A percentile compares a stretch with the other conserved stretches of the same genome.
phyloP scores from a whole-genome alignment of 2,888 invertebrate genomes.

The Drosophila tripunctata region DNA sequence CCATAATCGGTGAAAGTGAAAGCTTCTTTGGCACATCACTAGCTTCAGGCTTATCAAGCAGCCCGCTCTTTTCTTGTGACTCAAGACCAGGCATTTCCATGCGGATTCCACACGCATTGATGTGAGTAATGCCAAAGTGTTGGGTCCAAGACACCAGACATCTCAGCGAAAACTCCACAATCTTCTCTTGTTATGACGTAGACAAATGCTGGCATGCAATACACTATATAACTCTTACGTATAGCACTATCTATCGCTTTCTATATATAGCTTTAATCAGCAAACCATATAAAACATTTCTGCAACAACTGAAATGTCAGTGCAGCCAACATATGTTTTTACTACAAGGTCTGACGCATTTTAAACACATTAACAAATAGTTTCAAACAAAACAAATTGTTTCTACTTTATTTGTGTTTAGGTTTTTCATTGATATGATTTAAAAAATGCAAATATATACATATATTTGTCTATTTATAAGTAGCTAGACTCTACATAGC shows the following conservation, averaged over 20 bases:
- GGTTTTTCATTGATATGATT: background rate
- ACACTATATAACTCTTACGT: background rate
- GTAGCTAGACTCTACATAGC: too few species aligned
- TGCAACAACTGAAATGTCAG: background rate
- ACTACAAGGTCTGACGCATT: background rate
- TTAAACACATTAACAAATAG: background rate
- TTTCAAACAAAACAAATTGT: background rate
- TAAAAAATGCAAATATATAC: too few species aligned
- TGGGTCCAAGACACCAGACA: slow-evolving; percentile 12
- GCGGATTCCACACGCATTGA: background rate
- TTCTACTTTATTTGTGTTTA: background rate
- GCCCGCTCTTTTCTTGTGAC: slow-evolving; percentile 17
- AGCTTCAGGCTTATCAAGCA: slow-evolving; percentile 18
- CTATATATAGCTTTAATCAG: too few species aligned
- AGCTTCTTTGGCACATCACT: slow-evolving; percentile 39
- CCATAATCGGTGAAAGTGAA: slow-evolving; percentile 46
- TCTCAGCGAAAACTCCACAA: slow-evolving; percentile 34
- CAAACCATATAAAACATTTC: background rate
- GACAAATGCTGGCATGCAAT: background rate
- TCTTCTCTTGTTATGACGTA: background rate
- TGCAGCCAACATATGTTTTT: background rate
- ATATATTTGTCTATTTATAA: too few species aligned
- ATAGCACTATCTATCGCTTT: background rate
- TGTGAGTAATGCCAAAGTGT: slow-evolving; percentile 29
- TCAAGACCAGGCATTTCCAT: slow-evolving; percentile 2